Evolutionary conservation across 2,797 vertebrate species (phyloP).

Genomic region (Sphenopsis melanotis): DNA sequence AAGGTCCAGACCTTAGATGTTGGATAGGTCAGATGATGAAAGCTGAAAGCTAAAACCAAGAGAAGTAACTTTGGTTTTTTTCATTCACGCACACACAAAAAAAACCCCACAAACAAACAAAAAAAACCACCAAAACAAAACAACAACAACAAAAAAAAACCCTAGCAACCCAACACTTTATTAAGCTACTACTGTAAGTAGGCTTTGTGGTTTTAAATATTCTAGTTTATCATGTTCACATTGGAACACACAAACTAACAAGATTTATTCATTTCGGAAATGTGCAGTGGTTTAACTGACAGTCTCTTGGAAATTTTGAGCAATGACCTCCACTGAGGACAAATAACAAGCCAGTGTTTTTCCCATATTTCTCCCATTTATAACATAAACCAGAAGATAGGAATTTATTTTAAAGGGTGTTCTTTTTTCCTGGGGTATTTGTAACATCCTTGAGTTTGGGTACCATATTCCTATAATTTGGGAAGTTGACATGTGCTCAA

Average conservation of each 20-base stretch:
- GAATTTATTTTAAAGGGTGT: neutral
- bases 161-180: neutral
- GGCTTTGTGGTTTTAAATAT: neutral
- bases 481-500: neutral
- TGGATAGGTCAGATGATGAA: neutral
- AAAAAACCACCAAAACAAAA: too few relatives aligned
- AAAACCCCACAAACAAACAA: too few relatives aligned
- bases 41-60: neutral
- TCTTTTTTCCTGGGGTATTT: neutral
- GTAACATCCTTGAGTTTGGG: neutral
- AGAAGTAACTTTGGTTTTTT: neutral
- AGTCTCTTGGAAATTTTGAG: neutral
- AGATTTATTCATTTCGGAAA: neutral
- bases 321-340: neutral
- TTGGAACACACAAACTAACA: neutral
- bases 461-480: neutral
- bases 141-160: too few relatives aligned
- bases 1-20: neutral
- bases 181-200: neutral
- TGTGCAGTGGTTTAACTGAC: neutral
- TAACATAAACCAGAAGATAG: neutral
- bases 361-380: neutral
- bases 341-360: neutral
- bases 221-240: rapidly evolving
- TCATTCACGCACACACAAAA: rapidly evolving